Percentiles rank a stretch among this genome's conserved stretches.
Evolutionary conservation across 2,888 invertebrate species (phyloP).

Genomic region (Heliconius ismenius): DNA sequence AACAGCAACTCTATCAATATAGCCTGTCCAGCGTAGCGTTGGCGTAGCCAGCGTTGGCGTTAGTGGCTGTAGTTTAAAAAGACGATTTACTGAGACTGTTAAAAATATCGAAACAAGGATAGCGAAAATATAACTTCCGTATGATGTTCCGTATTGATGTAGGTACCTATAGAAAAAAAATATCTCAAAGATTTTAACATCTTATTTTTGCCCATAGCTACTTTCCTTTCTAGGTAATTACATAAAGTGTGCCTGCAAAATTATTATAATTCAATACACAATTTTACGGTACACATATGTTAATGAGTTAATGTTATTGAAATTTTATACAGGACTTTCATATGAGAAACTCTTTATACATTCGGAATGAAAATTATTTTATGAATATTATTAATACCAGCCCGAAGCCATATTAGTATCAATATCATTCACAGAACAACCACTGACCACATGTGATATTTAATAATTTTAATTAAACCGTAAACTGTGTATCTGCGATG

Average conservation of each 20-base stretch:
- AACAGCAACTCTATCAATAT: no score
- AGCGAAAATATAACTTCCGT: no score
- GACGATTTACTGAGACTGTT: neutral
- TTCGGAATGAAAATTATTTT: slow-evolving; percentile 26
- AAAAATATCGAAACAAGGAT: neutral
- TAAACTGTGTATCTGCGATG: slow-evolving; percentile 20
- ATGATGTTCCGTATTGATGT: neutral
- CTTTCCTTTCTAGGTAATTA: neutral
- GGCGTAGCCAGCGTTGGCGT: no score
- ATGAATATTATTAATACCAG: slow-evolving; percentile 23
- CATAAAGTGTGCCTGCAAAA: neutral
- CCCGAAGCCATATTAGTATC: slow-evolving; percentile 36
- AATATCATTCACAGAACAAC: slow-evolving; percentile 39
- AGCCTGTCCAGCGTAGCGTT: no score
- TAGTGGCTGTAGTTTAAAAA: no score
- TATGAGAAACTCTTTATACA: slow-evolving; percentile 17
- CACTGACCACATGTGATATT: slow-evolving; percentile 41
- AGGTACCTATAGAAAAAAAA: neutral
- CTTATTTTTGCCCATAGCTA: neutral
- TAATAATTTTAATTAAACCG: slow-evolving; percentile 28
- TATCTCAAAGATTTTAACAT: neutral
- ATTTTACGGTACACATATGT: neutral
- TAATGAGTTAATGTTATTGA: slow-evolving; percentile 19
- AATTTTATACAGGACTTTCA: slow-evolving; percentile 20
- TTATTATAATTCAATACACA: slow-evolving; percentile 5